These are phyloP conservation scores for Cliona cf. orientalis DNA, from an alignment of 37 sponge, comb jelly and placozoan genomes.

Conservation along the genomic window DNA sequence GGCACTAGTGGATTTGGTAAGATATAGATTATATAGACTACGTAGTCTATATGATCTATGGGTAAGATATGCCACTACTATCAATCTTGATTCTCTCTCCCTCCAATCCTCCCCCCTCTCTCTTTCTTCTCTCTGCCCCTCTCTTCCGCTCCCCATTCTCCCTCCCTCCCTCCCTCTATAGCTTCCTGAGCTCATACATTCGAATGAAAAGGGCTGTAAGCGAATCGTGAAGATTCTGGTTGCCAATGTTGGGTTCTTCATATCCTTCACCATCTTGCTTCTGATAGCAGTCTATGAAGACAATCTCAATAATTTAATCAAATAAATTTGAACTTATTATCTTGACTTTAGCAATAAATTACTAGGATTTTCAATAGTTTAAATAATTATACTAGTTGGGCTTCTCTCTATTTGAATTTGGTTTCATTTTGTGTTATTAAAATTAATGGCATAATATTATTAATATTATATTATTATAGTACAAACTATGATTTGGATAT, in stretches of 20 bases:
- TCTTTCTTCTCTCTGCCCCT: too few species aligned
- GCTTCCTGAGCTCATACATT: conserved; percentile 48
- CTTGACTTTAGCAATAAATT: neutral
- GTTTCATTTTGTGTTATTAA: neutral
- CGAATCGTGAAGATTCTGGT: conserved; percentile 28
- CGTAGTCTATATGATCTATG: too few species aligned
- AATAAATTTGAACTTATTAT: too few species aligned
- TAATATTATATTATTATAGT: neutral
- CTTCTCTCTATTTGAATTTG: neutral
- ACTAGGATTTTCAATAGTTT: neutral
- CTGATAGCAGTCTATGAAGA: conserved; percentile 79
- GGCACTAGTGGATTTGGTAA: conserved; percentile 79
- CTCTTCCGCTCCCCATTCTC: too few species aligned
- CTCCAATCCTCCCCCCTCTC: too few species aligned
- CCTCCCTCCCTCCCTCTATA: too few species aligned
- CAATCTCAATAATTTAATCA: conserved; percentile 32
- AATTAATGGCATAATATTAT: neutral
- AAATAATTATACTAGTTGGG: neutral
- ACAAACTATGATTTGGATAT: conserved; percentile 32
- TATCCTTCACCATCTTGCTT: conserved; percentile 49
- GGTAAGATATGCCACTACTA: too few species aligned
- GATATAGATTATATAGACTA: too few species aligned
- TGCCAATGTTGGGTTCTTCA: conserved; percentile 59
- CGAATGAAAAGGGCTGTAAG: conserved; percentile 37
- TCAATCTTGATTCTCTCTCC: too few species aligned